Base-by-base conservation (phyloP, 2,113 vertebrate species). In the Ifrita kowaldi region DNA sequence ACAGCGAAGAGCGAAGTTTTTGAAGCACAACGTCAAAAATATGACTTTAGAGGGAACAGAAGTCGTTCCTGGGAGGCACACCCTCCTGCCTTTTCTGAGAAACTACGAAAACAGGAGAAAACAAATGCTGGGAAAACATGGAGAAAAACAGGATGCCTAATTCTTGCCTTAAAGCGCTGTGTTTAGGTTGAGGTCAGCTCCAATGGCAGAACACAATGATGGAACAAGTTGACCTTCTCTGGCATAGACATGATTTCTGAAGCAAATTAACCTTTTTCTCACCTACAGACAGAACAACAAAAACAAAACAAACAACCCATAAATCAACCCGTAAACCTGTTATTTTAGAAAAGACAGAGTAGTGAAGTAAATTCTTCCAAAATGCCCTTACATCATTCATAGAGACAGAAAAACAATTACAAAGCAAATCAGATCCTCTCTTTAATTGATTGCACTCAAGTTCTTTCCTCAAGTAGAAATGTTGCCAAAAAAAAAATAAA, bases 221-320 rank as follows among this genome's bases (percentile, higher is more conserved):
- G 94, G 89, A 98, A 94, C 90, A 97, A 79, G 86, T 68, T 97
- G 97, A 97, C 97, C 92, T 97, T 97, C 94, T 97, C 70, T 96
- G 76, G 94, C 87, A 90, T 50, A 96, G 94, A 97, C 94, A 94
- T 95, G 97, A 96, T 95, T 97, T 97, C 95, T 97, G 93, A 96
- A 83, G 93, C 93, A 95, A 98, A 97, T 97, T 97, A 98, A 97
- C 92, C 91, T 97, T 97, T 98, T 94, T 95, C 91, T 92, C 92
- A 87, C 83, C 84, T 92, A 86, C 82, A 96, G 76, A 93, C 86
- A 96, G 95, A 97, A 96, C 76, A 96, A 97, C 96, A 97, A 86
- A 80, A 97, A 91, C 68, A 92, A 97, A 97, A 97, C 77, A 97
- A 97, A 97, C 96, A 96, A 95, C 92, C 93, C 92, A 96, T 97